Evolutionary conservation across 2,113 vertebrate species (phyloP), one percentile per base, ranked within the genome.

Genomic region (Artemisiospiza belli): DNA sequence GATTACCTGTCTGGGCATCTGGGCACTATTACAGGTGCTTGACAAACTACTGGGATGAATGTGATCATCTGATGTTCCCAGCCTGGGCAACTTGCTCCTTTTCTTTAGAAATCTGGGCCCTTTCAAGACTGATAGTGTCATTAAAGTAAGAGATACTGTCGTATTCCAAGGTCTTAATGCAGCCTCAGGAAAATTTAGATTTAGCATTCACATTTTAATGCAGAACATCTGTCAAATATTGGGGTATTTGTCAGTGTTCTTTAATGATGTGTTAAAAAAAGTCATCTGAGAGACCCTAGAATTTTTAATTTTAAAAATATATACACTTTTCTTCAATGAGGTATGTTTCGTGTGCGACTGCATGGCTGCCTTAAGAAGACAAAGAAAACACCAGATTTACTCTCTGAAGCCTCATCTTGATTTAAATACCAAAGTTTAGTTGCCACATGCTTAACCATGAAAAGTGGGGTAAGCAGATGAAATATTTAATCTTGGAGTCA

Each of bases 331-430:
- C 22, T 67, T 67, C 79, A 63, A 9, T 17, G 10, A 35, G 5
- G 12, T 18, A 22, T 21, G 31, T 95, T 61, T 72, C 2, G 0
- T 49, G 37, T 55, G 30, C 0, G 0, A 17, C 72, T 83, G 30
- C 2, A 0, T 46, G 41, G 41, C 47, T 85, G 52, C 31, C 30
- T 77, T 70, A 66, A 82, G 74, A 90, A 62, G 44, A 49, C n/a
- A 76, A 64, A 72, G 15, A 61, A 28, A 31, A 37, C 12, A 52
- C 21, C 2, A n/a, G 37, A 47, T 77, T 66, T 59, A 43, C 9
- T 31, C 7, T 64, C 33, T 49, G 18, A 84, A 72, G 58, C 6
- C 2, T 2, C 41, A n/a, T 39, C 61, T 75, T 87, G 22, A 54
- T 95, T 80, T 88, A 61, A 88, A 46, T 68, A 61, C 22, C 17